phyloP scores from a whole-genome alignment of 1,140 invertebrate genomes.

The roundworm (Caenorhabditis elegans) region DNA sequence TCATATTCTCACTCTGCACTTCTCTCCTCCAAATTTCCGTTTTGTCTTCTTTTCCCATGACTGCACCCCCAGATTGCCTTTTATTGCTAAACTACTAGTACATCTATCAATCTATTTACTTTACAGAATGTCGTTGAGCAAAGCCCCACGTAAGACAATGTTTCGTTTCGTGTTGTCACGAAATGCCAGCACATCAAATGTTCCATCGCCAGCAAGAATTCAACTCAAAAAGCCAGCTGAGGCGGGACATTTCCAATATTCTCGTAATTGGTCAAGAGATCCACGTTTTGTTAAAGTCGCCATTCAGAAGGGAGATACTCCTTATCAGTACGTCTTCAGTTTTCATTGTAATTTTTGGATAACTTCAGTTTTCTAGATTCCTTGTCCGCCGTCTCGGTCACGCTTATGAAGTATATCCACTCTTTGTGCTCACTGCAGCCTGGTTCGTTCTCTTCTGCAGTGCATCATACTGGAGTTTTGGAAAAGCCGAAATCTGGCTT shows the following conservation, averaged over 20 bases:
- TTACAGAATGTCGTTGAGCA: slow-evolving; percentile 18
- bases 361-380: slow-evolving; percentile 28
- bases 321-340: neutral
- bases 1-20: neutral
- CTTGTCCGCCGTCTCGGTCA: slow-evolving; percentile 49
- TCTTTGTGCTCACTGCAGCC: slow-evolving; percentile 42
- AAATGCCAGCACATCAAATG: neutral
- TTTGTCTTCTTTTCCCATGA: too few species aligned
- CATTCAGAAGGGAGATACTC: slow-evolving; percentile 18
- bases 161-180: slow-evolving; percentile 17
- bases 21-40: neutral
- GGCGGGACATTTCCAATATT: slow-evolving; percentile 28
- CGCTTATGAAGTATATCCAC: slow-evolving; percentile 51
- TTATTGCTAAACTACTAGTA: neutral
- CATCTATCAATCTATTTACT: neutral
- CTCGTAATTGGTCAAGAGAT: slow-evolving; percentile 34
- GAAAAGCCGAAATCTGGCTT: slow-evolving; percentile 51
- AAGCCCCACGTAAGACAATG: neutral
- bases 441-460: slow-evolving; percentile 44
- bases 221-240: neutral
- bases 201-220: neutral
- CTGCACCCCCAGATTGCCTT: neutral
- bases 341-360: too few species aligned
- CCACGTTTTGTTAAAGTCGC: slow-evolving; percentile 15
- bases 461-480: slow-evolving; percentile 45